Base-by-base conservation (phyloP, 30 jellyfish, hydroid and myxozoan species). In the Hydra vulgaris region DNA sequence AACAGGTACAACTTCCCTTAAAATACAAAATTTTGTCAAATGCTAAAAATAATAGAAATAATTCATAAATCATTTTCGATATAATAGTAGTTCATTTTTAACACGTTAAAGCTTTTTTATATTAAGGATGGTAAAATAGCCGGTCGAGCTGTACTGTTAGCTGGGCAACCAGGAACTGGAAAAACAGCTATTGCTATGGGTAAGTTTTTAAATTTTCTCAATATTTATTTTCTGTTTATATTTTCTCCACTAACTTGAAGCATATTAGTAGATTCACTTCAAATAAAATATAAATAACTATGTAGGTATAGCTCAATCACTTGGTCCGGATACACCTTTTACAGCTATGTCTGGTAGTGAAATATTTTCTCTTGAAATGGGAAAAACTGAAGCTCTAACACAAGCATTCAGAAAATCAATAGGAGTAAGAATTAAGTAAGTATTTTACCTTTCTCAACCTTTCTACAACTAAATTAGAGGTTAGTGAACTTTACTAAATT, bases 111-210 rank as follows among this genome's bases (percentile, higher is more conserved):
- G n/a, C n/a, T n/a, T n/a, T n/a, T n/a, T n/a, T n/a, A n/a, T n/a
- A 12, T 40, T 25, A 54, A 94, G 99, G 96, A 88, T 56, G 97
- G 97, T 0, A 95, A 95, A 66, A 95, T 95, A 25, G 97, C 97
- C 53, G 99, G 99, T 4, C 82, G 97, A 19, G 97, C 97, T 1
- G 85, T 87, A 53, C 88, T 95, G 0, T 83, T 95, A 16, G 97
- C 99, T 21, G 99, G 99, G 1, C 95, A 89, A 69, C 99, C 99
- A 15, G 99, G 99, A 0, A 95, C 99, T 21, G 99, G 99, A 79
- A 95, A 95, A 74, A 95, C 99, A 12, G 99, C 99, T 23, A 88
- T 95, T 27, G 99, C 99, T 23, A 95, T 95, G 99, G 99, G 99
- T 95, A 72, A 75, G 91, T 0, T 72, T n/a, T 68, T 8, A 3